Conservation (phyloP, 2,888 invertebrate species). For the Ochropleura leucogaster region DNA sequence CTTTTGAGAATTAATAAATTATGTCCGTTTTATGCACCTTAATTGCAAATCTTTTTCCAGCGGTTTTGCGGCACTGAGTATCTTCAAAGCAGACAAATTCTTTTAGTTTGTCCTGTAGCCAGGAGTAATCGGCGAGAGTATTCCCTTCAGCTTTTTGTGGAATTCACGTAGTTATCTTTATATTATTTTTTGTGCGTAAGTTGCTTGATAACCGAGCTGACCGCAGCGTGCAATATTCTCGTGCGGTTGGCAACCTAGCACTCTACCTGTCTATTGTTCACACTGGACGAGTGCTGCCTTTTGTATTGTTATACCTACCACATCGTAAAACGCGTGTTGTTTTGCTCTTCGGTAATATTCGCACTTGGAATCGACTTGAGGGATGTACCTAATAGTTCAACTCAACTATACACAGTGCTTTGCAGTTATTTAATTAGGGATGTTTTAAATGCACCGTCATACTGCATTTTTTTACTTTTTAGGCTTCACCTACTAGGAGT, state of each 20-base stretch:
- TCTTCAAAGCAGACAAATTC: constrained; percentile 36
- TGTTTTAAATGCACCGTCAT: not conserved
- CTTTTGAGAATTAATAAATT: constrained; percentile 9
- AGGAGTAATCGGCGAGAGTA: constrained; percentile 29
- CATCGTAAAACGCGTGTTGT: constrained; percentile 55
- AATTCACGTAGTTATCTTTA: constrained; percentile 51
- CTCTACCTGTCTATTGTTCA: constrained; percentile 71
- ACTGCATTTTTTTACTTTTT: not conserved
- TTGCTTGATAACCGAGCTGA: constrained; percentile 62
- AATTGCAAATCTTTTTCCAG: constrained; percentile 5
- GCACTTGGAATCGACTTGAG: constrained; percentile 16
- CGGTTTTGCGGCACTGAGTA: constrained; percentile 7
- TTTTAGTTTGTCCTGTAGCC: constrained; percentile 32
- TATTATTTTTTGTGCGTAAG: constrained; percentile 57
- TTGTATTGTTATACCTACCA: constrained; percentile 65
- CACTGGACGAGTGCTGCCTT: constrained; percentile 63
- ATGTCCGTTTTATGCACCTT: constrained; percentile 4
- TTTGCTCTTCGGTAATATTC: constrained; percentile 50
- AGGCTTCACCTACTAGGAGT: not conserved
- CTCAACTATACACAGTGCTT: not conserved
- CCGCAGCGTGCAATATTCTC: constrained; percentile 75
- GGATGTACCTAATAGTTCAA: constrained; percentile 9
- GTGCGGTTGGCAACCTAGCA: constrained; percentile 71
- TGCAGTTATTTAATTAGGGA: not conserved
- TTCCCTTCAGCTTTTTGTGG: constrained; percentile 52